Percentiles rank a stretch among this genome's conserved stretches.
These are phyloP conservation scores for Athetis lepigone DNA, from an alignment of 2,888 invertebrate genomes.

Conservation along the genomic window DNA sequence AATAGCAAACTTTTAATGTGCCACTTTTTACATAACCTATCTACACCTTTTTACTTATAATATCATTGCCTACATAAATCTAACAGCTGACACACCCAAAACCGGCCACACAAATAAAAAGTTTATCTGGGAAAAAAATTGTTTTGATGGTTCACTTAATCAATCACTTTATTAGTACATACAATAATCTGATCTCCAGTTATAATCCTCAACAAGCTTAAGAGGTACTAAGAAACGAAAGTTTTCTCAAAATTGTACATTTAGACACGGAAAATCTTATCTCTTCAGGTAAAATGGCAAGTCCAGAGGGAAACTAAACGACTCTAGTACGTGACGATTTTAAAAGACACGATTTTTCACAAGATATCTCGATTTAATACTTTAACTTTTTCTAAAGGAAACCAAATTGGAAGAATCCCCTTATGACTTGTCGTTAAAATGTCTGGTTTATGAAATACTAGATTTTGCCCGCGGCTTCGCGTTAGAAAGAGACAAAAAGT, in stretches of 20 bases:
- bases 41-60: too few relatives aligned
- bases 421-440: neutral
- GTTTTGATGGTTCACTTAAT: too few relatives aligned
- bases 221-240: neutral
- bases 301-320: constrained; percentile 21
- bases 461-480: too few relatives aligned
- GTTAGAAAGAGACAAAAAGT: too few relatives aligned
- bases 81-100: too few relatives aligned
- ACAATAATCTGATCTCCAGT: neutral
- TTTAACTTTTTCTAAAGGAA: constrained; percentile 7
- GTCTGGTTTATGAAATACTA: neutral
- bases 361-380: constrained; percentile 6
- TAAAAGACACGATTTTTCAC: constrained; percentile 7
- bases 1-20: too few relatives aligned
- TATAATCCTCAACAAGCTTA: neutral
- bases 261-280: neutral
- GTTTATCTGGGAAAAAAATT: too few relatives aligned
- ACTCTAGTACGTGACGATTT: constrained; percentile 29
- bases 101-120: too few relatives aligned
- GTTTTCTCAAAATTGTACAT: neutral
- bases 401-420: constrained; percentile 21
- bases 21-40: too few relatives aligned
- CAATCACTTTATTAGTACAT: too few relatives aligned
- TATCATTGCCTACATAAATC: too few relatives aligned
- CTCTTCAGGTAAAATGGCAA: neutral